phyloP scores from a whole-genome alignment of 2,797 vertebrate genomes.

The Meriones psammophilus region DNA sequence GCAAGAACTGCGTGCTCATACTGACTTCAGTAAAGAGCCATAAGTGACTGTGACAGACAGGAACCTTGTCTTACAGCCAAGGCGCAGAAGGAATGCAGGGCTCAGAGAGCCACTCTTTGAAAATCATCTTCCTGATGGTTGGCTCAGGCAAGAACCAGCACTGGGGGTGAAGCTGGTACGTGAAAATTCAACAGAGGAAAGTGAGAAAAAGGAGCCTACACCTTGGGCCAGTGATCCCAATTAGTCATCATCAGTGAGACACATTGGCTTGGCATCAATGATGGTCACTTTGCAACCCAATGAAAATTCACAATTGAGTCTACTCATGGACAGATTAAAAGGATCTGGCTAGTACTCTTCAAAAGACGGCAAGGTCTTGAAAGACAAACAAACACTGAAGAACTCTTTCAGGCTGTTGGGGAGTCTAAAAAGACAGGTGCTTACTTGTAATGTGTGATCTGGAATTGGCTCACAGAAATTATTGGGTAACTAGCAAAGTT shows the following conservation, averaged over 20 bases:
- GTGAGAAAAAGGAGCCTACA: neutral
- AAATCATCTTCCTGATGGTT: neutral
- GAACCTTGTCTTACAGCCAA: neutral
- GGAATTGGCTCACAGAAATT: neutral
- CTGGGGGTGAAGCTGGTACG: neutral
- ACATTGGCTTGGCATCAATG: neutral
- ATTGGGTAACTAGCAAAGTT: neutral
- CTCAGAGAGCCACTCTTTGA: neutral
- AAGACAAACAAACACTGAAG: neutral
- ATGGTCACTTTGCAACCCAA: neutral
- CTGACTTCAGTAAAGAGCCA: neutral
- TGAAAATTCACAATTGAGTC: neutral
- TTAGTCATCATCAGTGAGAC: neutral
- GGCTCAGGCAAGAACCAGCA: conserved; percentile 6
- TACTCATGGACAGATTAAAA: neutral
- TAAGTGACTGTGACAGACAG: neutral
- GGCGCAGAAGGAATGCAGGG: neutral
- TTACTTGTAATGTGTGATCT: neutral
- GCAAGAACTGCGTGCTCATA: neutral
- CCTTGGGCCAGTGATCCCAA: neutral
- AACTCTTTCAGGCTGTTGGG: neutral
- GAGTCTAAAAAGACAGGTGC: neutral
- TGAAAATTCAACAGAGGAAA: neutral
- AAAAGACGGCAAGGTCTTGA: neutral
- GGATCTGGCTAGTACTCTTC: neutral